phyloP scores from a whole-genome alignment of 2,113 vertebrate species.

The Penelope pileata region DNA sequence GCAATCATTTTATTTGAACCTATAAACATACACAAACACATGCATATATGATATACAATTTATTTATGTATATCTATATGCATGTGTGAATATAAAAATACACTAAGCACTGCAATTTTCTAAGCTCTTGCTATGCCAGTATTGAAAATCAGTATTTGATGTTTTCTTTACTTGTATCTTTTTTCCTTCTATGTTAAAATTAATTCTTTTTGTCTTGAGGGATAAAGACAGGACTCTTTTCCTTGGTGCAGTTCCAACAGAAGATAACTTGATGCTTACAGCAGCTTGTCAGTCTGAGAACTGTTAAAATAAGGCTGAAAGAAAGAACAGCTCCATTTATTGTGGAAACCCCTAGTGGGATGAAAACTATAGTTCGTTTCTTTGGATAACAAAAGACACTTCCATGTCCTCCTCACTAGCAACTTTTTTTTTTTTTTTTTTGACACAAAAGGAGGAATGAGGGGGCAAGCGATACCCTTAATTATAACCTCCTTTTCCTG shows the following conservation, averaged over 20 bases:
- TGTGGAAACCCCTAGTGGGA: conserved; percentile 71
- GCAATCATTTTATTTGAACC: conserved; percentile 5
- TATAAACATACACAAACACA: neutral
- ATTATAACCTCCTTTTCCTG: conserved; percentile 30
- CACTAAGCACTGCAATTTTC: neutral
- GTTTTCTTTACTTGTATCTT: neutral
- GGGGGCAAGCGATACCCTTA: conserved; percentile 40
- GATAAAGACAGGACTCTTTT: conserved; percentile 49
- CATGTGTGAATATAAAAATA: neutral
- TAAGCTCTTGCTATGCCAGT: neutral
- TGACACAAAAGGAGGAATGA: conserved; percentile 39
- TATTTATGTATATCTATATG: neutral
- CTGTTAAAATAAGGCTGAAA: conserved; percentile 63
- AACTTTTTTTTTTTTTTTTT: conserved; percentile 35
- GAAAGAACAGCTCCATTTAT: conserved; percentile 70
- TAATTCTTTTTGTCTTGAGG: conserved; percentile 43
- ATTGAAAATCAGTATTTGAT: neutral
- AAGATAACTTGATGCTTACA: conserved; percentile 49
- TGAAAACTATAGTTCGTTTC: conserved; percentile 73
- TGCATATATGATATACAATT: neutral
- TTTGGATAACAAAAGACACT: conserved; percentile 76
- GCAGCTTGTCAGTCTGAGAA: conserved; percentile 63
- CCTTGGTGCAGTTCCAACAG: neutral
- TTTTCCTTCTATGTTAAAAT: neutral
- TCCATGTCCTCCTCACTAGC: conserved; percentile 63